phyloP scores from a whole-genome alignment of 2,113 vertebrate genomes.

The Actenoides hombroni region DNA sequence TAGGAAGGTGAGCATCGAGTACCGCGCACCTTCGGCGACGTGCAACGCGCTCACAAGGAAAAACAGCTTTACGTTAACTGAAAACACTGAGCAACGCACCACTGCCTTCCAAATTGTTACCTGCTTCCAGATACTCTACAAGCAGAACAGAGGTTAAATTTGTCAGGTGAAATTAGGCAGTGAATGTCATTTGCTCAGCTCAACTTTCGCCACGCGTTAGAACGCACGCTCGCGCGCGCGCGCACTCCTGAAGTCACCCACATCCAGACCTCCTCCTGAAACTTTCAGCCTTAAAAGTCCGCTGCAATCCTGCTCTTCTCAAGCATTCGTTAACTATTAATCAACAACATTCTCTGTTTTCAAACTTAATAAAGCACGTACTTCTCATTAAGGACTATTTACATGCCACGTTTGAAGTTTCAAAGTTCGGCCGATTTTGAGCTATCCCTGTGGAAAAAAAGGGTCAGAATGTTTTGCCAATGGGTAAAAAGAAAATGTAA shows the following conservation, averaged over 20 bases:
- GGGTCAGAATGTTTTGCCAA: slow-evolving; percentile 70
- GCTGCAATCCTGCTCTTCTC: slow-evolving; percentile 17
- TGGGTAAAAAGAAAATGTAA: not conserved
- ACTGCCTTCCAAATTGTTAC: not conserved
- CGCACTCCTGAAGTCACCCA: not conserved
- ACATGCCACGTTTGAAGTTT: slow-evolving; percentile 72
- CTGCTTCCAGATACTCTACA: slow-evolving; percentile 40
- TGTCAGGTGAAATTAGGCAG: not conserved
- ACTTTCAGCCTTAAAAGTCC: not conserved
- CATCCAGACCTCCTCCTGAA: not conserved
- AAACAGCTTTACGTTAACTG: not conserved
- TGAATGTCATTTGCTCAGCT: not conserved
- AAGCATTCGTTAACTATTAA: slow-evolving; percentile 3
- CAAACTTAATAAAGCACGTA: slow-evolving; percentile 72
- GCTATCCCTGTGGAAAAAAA: slow-evolving; percentile 75
- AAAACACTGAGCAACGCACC: not conserved
- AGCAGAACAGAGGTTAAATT: slow-evolving; percentile 37
- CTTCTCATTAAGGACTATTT: slow-evolving; percentile 76
- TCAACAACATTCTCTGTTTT: slow-evolving; percentile 12
- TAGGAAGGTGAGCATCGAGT: not conserved
- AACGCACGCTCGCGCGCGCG: not conserved
- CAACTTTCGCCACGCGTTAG: not conserved
- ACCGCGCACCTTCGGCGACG: slow-evolving; percentile 22
- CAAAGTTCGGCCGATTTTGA: slow-evolving; percentile 74
- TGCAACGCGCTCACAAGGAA: slow-evolving; percentile 4